Base-by-base conservation (phyloP, 1,140 invertebrate species). In the Cecropterus lyciades region DNA sequence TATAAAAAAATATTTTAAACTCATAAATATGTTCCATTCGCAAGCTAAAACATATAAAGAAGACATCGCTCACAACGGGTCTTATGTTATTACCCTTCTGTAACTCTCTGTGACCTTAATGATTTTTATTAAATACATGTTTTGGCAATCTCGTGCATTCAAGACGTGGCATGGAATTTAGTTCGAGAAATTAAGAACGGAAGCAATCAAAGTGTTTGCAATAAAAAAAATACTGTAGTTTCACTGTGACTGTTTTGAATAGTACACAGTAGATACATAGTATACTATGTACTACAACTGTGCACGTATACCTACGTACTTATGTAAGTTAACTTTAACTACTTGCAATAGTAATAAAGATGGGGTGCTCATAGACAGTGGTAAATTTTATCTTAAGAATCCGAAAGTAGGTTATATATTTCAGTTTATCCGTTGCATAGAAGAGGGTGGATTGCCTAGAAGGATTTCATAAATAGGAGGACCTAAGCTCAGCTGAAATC, bases 181-280 rank as follows among this genome's bases (percentile, higher is more conserved):
- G 55, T 57, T 57, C 11, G 9, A 57, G 17, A 57, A 45, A n/a
- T 45, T 45, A 17, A 42, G 55, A 57, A 57, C 55, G 55, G 55
- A 57, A 57, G 55, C 13, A 43, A 57, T 57, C 55, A 45, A 57
- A 45, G 24, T 42, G n/a, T n/a, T n/a, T n/a, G n/a, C n/a, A n/a
- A n/a, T n/a, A n/a, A 45, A 10, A 17, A 3, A 56, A 13, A 37
- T 14, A 16, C 9, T 37, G 3, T 3, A 9, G 27, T 0, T 7
- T 45, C 45, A 37, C n/a, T 40, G 40, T 45, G 27, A 8, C n/a
- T 24, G 20, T 11, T 53, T 10, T 37, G 20, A 24, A 5, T 24
- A 14, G 30, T 8, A 33, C 3, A 33, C 9, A 8, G 3, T 33
- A 33, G n/a, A n/a, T n/a, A n/a, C n/a, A n/a, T n/a, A n/a, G n/a